Evolutionary conservation across 2,797 vertebrate genomes (phyloP).

Genomic region (Mionectes olivaceus): DNA sequence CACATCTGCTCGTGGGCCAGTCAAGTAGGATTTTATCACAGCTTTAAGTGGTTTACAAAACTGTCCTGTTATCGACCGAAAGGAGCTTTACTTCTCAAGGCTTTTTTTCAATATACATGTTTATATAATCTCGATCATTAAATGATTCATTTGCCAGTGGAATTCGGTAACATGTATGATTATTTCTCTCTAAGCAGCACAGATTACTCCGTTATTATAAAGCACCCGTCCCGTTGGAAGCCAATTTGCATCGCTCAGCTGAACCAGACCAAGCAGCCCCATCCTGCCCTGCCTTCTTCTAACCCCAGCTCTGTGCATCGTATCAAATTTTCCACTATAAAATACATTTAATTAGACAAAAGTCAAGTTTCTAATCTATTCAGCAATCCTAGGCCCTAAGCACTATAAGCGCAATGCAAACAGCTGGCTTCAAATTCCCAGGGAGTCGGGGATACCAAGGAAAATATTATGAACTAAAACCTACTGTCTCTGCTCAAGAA

Average conservation of each 20-base stretch:
- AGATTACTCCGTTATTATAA: slow-evolving; percentile 66
- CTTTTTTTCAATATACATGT: slow-evolving; percentile 67
- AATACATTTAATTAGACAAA: slow-evolving; percentile 66
- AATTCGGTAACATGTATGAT: slow-evolving; percentile 62
- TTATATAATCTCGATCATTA: slow-evolving; percentile 75
- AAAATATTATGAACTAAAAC: slow-evolving; percentile 26
- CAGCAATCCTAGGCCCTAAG: slow-evolving; percentile 1
- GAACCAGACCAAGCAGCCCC: slow-evolving; percentile 11
- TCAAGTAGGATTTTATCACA: slow-evolving; percentile 92
- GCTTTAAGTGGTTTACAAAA: slow-evolving; percentile 93
- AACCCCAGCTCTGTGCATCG: slow-evolving; percentile 20
- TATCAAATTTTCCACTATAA: slow-evolving; percentile 64
- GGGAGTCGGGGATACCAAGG: slow-evolving; percentile 7
- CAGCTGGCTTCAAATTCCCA: slow-evolving; percentile 32
- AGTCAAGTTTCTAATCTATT: slow-evolving; percentile 62
- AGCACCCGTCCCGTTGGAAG: slow-evolving; percentile 44
- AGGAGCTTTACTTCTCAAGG: slow-evolving; percentile 78
- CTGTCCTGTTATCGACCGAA: slow-evolving; percentile 86
- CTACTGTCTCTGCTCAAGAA: slow-evolving; percentile 10
- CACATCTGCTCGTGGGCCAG: slow-evolving; percentile 90
- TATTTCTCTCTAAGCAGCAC: slow-evolving; percentile 73
- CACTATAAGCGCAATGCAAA: background rate
- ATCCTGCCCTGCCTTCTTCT: slow-evolving; percentile 34
- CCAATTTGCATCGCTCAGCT: slow-evolving; percentile 44
- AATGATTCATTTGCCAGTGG: slow-evolving; percentile 71